Base-by-base conservation (phyloP, 2,888 invertebrate species). In the Acronicta alni region DNA sequence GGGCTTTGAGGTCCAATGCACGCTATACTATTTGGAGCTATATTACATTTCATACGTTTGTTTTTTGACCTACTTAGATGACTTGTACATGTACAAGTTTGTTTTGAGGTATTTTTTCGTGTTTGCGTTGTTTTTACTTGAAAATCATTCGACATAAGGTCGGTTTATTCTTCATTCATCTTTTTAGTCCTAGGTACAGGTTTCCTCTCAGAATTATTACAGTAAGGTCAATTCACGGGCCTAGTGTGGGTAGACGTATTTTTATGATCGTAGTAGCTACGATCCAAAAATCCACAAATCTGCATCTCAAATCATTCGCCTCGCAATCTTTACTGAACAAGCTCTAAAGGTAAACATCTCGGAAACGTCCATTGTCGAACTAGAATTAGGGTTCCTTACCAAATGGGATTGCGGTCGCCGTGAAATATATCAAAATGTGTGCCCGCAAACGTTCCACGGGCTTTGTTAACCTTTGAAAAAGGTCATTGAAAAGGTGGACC, bases 321-420 rank as follows among this genome's bases (percentile, higher is more conserved):
- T 60, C 39, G 45, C 65, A 35, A 7, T 16, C 26, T 16, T 20
- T 72, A 30, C 46, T 16, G 20, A 32, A 53, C 62, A 32, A 41
- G 18, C 45, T 20, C 41, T 48, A 72, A 69, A 79, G 72, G 79
- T 75, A 81, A 81, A 80, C 78, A 77, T 73, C 65, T 68, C 67
- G n/a, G 41, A 54, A 47, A 60, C 63, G 72, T 67, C 81, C 70
- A 80, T 80, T 80, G 80, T 78, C 73, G 67, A 77, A 78, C 74
- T 71, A 69, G 69, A 74, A 80, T 80, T 80, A 71, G 72, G 72
- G 70, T 64, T 74, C 67, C 74, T 80, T 65, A 71, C 72, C 65
- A 82, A 81, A 81, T 80, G 75, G 73, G 80, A 82, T 81, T 81
- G 81, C 75, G 74, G 81, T 77, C 63, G 61, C 64, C 73, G 74